Evolutionary conservation across 2,888 invertebrate species (phyloP).

Genomic region (Reticulitermes lucifugus): DNA sequence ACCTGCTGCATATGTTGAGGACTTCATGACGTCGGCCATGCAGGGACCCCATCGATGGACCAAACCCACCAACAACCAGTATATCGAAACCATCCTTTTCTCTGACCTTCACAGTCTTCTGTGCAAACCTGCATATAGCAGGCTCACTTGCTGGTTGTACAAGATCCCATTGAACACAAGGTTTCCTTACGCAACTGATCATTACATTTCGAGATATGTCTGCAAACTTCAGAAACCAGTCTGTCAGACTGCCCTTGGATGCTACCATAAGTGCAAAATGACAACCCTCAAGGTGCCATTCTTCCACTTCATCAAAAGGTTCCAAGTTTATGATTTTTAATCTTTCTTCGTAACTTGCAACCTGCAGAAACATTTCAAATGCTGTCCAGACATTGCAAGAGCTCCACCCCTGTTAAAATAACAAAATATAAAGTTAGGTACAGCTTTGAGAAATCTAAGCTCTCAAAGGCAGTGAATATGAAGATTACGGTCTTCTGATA

Average conservation of each 20-base stretch:
- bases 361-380: slow-evolving; percentile 59
- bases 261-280: slow-evolving; percentile 64
- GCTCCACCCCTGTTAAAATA: slow-evolving; percentile 53
- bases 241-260: slow-evolving; percentile 54
- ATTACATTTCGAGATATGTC: not conserved
- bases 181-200: not conserved
- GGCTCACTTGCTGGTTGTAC: no score
- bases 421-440: no score
- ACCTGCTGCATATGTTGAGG: not conserved
- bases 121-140: slow-evolving; percentile 44
- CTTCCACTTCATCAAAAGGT: slow-evolving; percentile 67
- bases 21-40: slow-evolving; percentile 38
- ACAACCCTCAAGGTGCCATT: slow-evolving; percentile 64
- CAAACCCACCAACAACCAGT: slow-evolving; percentile 53
- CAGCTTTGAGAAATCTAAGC: no score
- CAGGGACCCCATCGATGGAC: slow-evolving; percentile 33
- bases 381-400: slow-evolving; percentile 51
- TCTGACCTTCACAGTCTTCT: slow-evolving; percentile 23
- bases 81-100: slow-evolving; percentile 33
- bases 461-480: no score
- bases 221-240: not conserved
- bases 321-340: slow-evolving; percentile 61
- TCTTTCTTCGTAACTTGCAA: slow-evolving; percentile 58
- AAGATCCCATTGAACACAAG: slow-evolving; percentile 2
- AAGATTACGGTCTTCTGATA: no score